Evolutionary conservation across 2,113 vertebrate species (phyloP).

Genomic region (Todiramphus saurophagus): DNA sequence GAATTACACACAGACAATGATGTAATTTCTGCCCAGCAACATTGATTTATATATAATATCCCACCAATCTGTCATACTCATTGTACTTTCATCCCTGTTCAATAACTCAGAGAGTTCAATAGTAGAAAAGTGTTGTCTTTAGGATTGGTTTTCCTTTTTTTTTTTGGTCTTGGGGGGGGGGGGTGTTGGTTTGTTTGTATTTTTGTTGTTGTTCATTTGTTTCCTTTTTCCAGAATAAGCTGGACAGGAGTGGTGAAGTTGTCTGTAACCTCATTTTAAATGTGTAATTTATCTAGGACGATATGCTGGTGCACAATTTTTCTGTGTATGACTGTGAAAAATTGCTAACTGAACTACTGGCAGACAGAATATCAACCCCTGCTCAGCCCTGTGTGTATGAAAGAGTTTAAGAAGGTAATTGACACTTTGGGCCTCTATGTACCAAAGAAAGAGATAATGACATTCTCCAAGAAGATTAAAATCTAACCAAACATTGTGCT

Average conservation of each 20-base stretch:
- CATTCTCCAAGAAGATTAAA: conserved; percentile 65
- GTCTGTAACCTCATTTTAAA: conserved; percentile 37
- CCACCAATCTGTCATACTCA: not conserved
- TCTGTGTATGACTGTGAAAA: conserved; percentile 57
- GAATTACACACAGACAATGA: not conserved
- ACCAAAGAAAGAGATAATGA: conserved; percentile 71
- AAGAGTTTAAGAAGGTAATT: conserved; percentile 70
- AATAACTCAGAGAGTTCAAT: not conserved
- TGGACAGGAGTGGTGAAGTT: not conserved
- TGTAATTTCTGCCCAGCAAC: not conserved
- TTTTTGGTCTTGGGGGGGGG: not conserved
- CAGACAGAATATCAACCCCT: conserved; percentile 43
- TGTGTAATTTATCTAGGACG: conserved; percentile 46
- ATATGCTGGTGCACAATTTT: conserved; percentile 45
- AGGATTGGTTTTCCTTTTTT: not conserved
- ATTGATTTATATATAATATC: conserved; percentile 1
- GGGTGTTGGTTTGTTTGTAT: not conserved
- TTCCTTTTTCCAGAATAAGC: not conserved
- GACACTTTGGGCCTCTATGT: conserved; percentile 67
- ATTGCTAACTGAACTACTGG: conserved; percentile 29
- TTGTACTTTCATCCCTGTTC: not conserved
- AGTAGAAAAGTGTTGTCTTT: not conserved
- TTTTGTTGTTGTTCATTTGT: not conserved
- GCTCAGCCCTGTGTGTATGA: conserved; percentile 39
- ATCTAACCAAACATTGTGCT: conserved; percentile 76